phyloP scores from a whole-genome alignment of 2,797 vertebrate species.

The Semotilus atromaculatus region DNA sequence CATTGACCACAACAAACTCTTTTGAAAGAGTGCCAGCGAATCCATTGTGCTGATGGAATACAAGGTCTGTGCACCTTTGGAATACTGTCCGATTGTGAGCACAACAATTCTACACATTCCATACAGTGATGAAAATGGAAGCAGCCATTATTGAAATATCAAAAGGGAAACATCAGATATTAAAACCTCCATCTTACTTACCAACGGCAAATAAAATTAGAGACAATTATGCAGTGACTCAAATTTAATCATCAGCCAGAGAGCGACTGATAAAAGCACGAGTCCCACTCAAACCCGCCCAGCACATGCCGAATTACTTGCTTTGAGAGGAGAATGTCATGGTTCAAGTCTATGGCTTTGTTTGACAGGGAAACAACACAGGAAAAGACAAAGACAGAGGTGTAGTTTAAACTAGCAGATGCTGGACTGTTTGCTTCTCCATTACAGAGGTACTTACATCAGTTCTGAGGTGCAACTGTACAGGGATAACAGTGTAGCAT shows the following conservation, averaged over 20 bases:
- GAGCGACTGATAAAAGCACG: conserved; percentile 16
- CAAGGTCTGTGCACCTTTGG: not conserved
- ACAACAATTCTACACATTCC: not conserved
- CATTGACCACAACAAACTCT: not conserved
- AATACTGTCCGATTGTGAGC: not conserved
- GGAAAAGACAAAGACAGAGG: conserved; percentile 20
- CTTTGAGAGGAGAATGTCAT: conserved; percentile 13
- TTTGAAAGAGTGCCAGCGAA: conserved; percentile 30
- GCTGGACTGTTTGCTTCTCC: conserved; percentile 62
- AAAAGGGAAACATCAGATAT: conserved; percentile 22
- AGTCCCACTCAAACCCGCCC: not conserved
- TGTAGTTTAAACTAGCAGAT: conserved; percentile 6
- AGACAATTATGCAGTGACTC: conserved; percentile 35
- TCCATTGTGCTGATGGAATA: conserved; percentile 30
- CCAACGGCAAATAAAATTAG: conserved; percentile 11
- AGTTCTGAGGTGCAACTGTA: not conserved
- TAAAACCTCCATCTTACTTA: conserved; percentile 19
- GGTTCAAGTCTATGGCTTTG: conserved; percentile 27
- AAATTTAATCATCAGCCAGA: conserved; percentile 24
- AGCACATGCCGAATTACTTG: conserved; percentile 1
- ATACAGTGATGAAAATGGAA: conserved; percentile 1
- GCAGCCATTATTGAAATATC: conserved; percentile 19
- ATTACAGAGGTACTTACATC: conserved; percentile 37
- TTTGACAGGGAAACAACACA: conserved; percentile 34
- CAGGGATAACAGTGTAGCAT: conserved; percentile 1